A percentile compares a stretch with the other conserved stretches of the same genome.
These are phyloP conservation scores for Vanessa tameamea DNA, from an alignment of 1,140 invertebrate genomes.

Conservation along the genomic window DNA sequence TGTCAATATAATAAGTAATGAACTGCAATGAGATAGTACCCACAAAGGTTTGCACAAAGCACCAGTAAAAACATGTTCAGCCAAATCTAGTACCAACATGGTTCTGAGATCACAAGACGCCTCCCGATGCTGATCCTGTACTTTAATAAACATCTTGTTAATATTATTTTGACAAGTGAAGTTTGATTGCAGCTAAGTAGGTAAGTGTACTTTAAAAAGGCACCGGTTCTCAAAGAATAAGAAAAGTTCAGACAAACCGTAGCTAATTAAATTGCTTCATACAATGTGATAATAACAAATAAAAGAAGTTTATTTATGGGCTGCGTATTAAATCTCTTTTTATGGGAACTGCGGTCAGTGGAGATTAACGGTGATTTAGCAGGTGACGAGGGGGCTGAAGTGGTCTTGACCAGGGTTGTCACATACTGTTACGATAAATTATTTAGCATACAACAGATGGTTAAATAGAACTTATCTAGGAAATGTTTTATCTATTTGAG, in stretches of 20 bases:
- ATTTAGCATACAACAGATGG: neutral
- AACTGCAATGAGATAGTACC: too few species aligned
- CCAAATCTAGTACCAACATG: too few species aligned
- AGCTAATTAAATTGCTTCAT: conserved; percentile 69
- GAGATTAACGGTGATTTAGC: conserved; percentile 65
- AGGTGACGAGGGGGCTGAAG: conserved; percentile 53
- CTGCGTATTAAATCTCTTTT: conserved; percentile 75
- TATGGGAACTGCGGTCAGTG: conserved; percentile 73
- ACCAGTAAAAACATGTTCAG: too few species aligned
- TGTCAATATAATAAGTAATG: too few species aligned
- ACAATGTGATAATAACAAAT: conserved; percentile 63
- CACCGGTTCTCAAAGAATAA: conserved; percentile 20
- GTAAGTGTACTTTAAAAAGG: neutral
- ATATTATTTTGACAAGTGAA: conserved; percentile 34
- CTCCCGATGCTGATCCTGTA: neutral
- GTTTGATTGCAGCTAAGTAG: conserved; percentile 21
- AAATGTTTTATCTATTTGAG: too few species aligned
- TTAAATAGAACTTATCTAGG: neutral
- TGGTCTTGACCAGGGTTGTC: conserved; percentile 18
- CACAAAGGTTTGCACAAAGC: too few species aligned
- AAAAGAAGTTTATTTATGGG: conserved; percentile 69
- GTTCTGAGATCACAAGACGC: too few species aligned
- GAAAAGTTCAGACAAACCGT: conserved; percentile 47
- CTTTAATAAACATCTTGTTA: conserved; percentile 7
- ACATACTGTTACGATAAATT: neutral